phyloP scores from a whole-genome alignment of 2,797 vertebrate species.

The Falco concolor region DNA sequence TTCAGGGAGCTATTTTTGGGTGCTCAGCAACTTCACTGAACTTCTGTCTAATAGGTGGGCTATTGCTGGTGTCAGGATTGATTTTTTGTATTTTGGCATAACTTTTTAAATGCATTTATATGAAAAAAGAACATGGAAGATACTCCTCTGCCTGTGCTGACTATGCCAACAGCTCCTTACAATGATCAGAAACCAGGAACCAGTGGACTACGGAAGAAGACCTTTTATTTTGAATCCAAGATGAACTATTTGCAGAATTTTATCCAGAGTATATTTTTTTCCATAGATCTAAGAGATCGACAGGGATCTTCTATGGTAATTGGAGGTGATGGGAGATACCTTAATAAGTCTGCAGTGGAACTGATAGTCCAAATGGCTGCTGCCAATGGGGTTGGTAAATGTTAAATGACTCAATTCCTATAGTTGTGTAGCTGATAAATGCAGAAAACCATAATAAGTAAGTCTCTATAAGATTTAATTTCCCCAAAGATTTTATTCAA shows the following conservation, averaged over 20 bases:
- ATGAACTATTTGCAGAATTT: conserved; percentile 93
- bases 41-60: conserved; percentile 73
- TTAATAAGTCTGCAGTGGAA: conserved; percentile 87
- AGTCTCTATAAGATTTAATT: not conserved
- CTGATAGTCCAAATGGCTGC: conserved; percentile 95
- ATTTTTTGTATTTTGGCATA: not conserved
- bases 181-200: conserved; percentile 87
- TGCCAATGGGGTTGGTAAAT: conserved; percentile 94
- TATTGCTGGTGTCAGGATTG: conserved; percentile 47
- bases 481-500: not conserved
- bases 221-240: conserved; percentile 84
- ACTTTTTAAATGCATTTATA: conserved; percentile 28
- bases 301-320: conserved; percentile 92
- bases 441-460: not conserved
- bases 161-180: conserved; percentile 86
- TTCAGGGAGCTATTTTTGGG: conserved; percentile 80
- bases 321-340: conserved; percentile 94
- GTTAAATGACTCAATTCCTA: conserved; percentile 26
- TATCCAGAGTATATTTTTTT: conserved; percentile 92
- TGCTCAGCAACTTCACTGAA: conserved; percentile 57
- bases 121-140: conserved; percentile 79
- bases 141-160: conserved; percentile 84
- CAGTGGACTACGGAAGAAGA: conserved; percentile 86
- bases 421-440: not conserved
- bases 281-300: conserved; percentile 92